phyloP scores from a whole-genome alignment of 1,140 invertebrate species.

The Platyscapa corneri region DNA sequence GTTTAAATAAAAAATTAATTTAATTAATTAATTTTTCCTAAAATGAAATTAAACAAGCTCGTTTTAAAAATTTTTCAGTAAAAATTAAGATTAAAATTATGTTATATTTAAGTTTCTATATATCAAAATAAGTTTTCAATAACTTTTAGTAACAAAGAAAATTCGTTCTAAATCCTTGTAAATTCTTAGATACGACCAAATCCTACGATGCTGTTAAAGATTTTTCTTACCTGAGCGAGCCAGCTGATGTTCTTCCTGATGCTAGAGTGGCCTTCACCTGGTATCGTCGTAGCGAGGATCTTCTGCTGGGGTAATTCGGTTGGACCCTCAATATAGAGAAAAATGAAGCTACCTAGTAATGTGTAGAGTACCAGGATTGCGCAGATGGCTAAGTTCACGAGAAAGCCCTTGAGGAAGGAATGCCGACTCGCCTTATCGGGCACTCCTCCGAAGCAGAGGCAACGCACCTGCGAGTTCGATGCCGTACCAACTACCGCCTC shows the following conservation, averaged over 20 bases:
- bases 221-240: no score
- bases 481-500: constrained; percentile 32
- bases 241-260: constrained; percentile 70
- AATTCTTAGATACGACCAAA: neutral
- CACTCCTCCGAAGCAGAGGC: constrained; percentile 76
- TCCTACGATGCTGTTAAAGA: neutral
- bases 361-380: constrained; percentile 91
- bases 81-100: no score
- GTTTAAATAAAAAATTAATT: no score
- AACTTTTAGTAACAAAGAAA: neutral
- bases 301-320: constrained; percentile 75
- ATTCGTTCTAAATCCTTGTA: neutral
- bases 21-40: no score
- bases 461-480: constrained; percentile 71
- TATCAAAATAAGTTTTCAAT: neutral
- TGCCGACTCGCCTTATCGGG: constrained; percentile 65
- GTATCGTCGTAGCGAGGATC: constrained; percentile 78
- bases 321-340: constrained; percentile 90
- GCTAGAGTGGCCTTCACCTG: constrained; percentile 72
- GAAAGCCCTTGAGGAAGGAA: constrained; percentile 81
- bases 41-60: no score
- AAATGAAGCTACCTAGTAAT: constrained; percentile 92
- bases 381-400: constrained; percentile 92
- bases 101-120: no score
- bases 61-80: no score